Base-by-base conservation (phyloP, 2,888 invertebrate species). In the Leptinotarsa haldemani region DNA sequence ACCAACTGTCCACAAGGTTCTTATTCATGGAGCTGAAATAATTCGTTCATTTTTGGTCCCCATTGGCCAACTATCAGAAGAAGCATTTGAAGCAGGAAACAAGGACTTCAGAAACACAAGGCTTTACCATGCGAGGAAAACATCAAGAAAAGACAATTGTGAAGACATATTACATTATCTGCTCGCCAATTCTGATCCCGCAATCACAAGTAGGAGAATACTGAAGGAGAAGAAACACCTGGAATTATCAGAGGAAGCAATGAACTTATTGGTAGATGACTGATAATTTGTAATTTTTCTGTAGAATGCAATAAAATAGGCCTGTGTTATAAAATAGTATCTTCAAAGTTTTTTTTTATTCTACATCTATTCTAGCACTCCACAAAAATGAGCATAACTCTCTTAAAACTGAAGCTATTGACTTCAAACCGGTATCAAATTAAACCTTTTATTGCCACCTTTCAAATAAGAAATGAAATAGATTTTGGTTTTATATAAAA, bases 11-110 rank as follows among this genome's bases (percentile, higher is more conserved):
- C 80, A 80, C 65, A 81, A 75, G 73, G 30, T 73, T 56, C 72
- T 80, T 63, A 78, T 81, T 25, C 79, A 80, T 68, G 78, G 77
- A 25, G 61, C 71, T 48, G 77, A 74, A 58, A 75, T 81, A 70
- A 79, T 81, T 40, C 63, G 56, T 18, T 20, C 40, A 25, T 76
- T 74, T 65, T 52, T 78, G 25, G 70, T 79, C 30, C 80, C 80
- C 46, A 81, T 80, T 58, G 78, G 78, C 25, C 74, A 76, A 73
- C 69, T 81, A 66, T 71, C 74, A 20, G 81, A 81, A 66, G 79
- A 81, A 53, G 80, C 81, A 5, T 77, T 75, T 71, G 80, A 81
- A 71, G 75, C 79, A 7, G 68, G 78, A 25, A 80, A 80, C 73
- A 80, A 79, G 64, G 74, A 78, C 53, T 69, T 77, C 47, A 65